Conservation (phyloP, 2,113 vertebrate genomes). For the Neotragus moschatus region DNA sequence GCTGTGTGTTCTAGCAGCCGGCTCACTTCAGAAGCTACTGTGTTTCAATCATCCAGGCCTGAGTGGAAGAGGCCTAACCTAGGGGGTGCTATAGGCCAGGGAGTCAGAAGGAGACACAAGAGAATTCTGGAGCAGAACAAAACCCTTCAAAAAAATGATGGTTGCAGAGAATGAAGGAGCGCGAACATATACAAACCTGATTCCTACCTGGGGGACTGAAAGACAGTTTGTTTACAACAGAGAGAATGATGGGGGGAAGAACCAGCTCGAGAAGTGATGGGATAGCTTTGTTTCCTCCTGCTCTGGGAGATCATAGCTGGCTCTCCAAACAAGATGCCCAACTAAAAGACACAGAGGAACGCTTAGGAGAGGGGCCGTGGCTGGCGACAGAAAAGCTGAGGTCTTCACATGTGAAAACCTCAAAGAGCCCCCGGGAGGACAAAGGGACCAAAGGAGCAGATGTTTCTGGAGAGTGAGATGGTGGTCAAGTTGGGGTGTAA, state of each 20-base stretch:
- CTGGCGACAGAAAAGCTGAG: not conserved
- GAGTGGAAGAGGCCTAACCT: not conserved
- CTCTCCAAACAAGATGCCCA: not conserved
- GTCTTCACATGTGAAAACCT: not conserved
- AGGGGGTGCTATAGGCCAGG: not conserved
- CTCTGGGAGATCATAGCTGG: not conserved
- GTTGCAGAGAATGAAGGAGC: not conserved
- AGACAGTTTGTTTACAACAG: not conserved
- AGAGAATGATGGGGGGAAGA: not conserved
- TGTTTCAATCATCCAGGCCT: not conserved
- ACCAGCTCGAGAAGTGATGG: not conserved
- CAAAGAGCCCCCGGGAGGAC: not conserved
- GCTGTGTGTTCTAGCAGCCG: not conserved
- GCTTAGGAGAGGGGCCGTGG: too few species aligned
- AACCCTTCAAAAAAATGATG: not conserved
- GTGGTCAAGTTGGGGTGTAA: not conserved
- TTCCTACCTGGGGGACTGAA: not conserved
- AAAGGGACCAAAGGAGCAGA: not conserved
- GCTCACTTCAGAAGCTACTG: not conserved
- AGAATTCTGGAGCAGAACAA: not conserved
- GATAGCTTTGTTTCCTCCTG: not conserved
- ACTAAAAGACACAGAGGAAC: not conserved
- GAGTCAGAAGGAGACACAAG: not conserved
- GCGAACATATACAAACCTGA: not conserved
- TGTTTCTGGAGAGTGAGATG: not conserved